phyloP scores from a whole-genome alignment of 1,140 invertebrate species.

The Dermatophagoides farinae region DNA sequence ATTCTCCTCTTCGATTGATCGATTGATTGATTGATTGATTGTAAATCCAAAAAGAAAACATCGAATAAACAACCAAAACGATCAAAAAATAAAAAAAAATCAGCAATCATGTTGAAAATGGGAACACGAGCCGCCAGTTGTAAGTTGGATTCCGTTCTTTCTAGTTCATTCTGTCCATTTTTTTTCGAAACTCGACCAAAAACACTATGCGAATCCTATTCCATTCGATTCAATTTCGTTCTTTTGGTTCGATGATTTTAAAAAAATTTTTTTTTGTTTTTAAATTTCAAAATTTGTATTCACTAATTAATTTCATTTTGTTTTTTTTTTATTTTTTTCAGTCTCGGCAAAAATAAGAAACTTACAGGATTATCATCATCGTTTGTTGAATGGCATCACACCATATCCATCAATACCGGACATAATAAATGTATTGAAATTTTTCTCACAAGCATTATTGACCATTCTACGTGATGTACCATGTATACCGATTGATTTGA shows the following conservation, averaged over 20 bases:
- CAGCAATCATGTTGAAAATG: neutral
- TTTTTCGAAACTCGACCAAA: too few species aligned
- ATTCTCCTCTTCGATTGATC: too few species aligned
- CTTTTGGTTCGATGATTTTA: too few species aligned
- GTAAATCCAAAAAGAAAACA: too few species aligned
- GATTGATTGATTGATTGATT: too few species aligned
- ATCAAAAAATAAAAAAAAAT: too few species aligned
- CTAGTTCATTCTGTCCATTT: too few species aligned
- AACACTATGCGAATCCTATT: too few species aligned
- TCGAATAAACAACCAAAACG: too few species aligned
- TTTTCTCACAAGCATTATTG: conserved; percentile 87
- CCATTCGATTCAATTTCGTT: too few species aligned
- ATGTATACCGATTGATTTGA: conserved; percentile 66
- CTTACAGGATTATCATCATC: conserved; percentile 82
- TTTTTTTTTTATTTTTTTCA: neutral
- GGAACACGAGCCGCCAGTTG: neutral
- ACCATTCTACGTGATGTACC: conserved; percentile 87
- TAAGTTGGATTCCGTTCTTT: neutral
- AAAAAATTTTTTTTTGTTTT: neutral
- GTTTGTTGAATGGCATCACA: conserved; percentile 69
- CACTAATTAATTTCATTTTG: neutral
- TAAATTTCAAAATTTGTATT: neutral
- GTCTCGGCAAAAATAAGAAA: conserved; percentile 88
- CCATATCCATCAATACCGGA: conserved; percentile 81
- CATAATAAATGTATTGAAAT: conserved; percentile 89